Evolutionary conservation across 1,140 invertebrate genomes (phyloP), one percentile per base, ranked within the genome.

Genomic region (Homarus americanus): DNA sequence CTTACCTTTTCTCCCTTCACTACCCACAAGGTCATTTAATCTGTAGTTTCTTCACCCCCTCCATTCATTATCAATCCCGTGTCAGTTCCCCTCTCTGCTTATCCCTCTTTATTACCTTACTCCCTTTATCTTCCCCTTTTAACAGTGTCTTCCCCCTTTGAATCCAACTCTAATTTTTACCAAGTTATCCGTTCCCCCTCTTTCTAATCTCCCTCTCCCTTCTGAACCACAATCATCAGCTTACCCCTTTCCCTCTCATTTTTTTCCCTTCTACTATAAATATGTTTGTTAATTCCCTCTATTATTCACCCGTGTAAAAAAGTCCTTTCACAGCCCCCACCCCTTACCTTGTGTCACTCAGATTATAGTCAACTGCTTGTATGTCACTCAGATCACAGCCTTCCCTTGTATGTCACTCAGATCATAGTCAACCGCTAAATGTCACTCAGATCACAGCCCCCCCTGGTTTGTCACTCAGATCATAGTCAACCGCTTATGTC

Each of bases 41-140:
- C 79, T 82, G 49, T 82, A 82, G 79, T 82, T 63, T 82, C 79
- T 82, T 63, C n/a, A 36, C 28, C 49, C 58, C 49, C 38, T 63
- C 79, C 79, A 53, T 82, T 82, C 79, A 82, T 82, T 82, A 82
- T 82, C 79, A 82, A 63, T 82, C 79, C 79, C 41, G n/a, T 36
- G 79, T 63, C 79, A 36, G 79, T 63, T 63, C 79, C 79, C 79
- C 79, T 82, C 79, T 82, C 79, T 49, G 32, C 38, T 82, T 82
- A 82, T 63, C 79, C 79, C 49, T 82, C 79, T 82, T 82, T 82
- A 82, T 82, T 82, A 63, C 79, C 49, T 58, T 82, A 49, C 79
- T 58, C 79, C 79, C 79, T 82, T 28, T 49, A 9, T 63, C 44
- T 82, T 53, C 78, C 72, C 78, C 78, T 4, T 80, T 53, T 80